Percentiles rank a stretch among this genome's conserved stretches.
Evolutionary conservation across 2,113 vertebrate genomes (phyloP).

Genomic region (Campylomormyrus numenius): DNA sequence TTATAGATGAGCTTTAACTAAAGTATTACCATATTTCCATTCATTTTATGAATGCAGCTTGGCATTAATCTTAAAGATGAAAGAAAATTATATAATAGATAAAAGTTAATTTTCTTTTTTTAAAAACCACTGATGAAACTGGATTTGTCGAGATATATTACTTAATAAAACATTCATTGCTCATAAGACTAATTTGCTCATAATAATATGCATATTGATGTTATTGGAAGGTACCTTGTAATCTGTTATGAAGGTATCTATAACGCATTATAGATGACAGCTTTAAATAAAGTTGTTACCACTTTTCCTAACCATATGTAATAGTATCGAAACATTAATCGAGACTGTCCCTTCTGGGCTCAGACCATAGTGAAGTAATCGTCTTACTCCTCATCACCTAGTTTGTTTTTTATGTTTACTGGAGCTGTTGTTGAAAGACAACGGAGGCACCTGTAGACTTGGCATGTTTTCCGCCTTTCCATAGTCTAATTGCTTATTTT

Average conservation of each 20-base stretch:
- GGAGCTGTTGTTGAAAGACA: not conserved
- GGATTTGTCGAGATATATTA: not conserved
- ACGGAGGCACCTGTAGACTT: not conserved
- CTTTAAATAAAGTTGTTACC: not conserved
- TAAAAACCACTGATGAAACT: not conserved
- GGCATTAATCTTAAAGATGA: not conserved
- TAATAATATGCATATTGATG: not conserved
- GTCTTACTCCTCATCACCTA: not conserved
- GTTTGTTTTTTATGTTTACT: not conserved
- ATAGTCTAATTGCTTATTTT: not conserved
- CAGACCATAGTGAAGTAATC: not conserved
- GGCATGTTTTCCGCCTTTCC: not conserved
- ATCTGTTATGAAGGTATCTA: not conserved
- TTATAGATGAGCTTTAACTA: not conserved
- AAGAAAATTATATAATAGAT: not conserved
- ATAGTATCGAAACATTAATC: not conserved
- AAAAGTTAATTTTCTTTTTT: not conserved
- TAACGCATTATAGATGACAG: not conserved
- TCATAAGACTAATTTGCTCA: not conserved
- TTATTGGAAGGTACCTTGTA: not conserved
- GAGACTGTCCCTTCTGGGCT: not conserved
- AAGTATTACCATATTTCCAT: not conserved
- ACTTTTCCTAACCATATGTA: not conserved
- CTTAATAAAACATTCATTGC: not conserved
- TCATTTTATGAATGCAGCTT: not conserved